Conservation (phyloP, 1,140 invertebrate species). For the Drosophila nigrodunni region DNA sequence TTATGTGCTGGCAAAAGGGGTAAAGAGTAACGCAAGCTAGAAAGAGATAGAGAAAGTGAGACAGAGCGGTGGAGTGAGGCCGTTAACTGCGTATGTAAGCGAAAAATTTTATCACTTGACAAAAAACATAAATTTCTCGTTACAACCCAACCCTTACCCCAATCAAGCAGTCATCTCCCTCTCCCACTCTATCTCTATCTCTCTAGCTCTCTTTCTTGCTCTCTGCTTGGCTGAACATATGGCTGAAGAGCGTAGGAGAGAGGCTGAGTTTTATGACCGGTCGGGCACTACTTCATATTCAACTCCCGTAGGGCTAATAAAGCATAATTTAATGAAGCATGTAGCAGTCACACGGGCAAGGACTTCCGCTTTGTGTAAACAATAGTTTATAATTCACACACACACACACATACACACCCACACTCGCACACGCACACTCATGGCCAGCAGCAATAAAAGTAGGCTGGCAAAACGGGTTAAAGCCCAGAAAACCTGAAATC, state of each 20-base stretch:
- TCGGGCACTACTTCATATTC: slow-evolving; percentile 75
- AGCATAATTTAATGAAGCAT: slow-evolving; percentile 83
- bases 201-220: background rate
- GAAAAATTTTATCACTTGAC: slow-evolving; percentile 83
- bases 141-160: slow-evolving; percentile 33
- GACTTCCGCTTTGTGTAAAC: slow-evolving; percentile 81
- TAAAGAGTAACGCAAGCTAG: too few relatives aligned
- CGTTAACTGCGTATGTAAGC: slow-evolving; percentile 77
- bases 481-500: slow-evolving; percentile 48
- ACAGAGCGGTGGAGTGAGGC: background rate
- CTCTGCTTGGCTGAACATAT: slow-evolving; percentile 20
- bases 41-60: too few relatives aligned
- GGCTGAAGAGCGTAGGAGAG: background rate
- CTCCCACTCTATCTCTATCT: background rate
- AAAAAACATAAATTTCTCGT: slow-evolving; percentile 80
- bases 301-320: slow-evolving; percentile 81
- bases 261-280: slow-evolving; percentile 44
- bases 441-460: slow-evolving; percentile 58
- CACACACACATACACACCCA: slow-evolving; percentile 43
- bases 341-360: slow-evolving; percentile 71
- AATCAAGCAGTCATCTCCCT: slow-evolving; percentile 11
- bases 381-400: slow-evolving; percentile 77
- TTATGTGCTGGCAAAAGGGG: slow-evolving; percentile 37
- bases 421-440: slow-evolving; percentile 9
- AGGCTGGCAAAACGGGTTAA: slow-evolving; percentile 64